A percentile compares a stretch with the other conserved stretches of the same genome.
Conservation (phyloP, 2,888 invertebrate genomes). For the Drosophila nr. fundita region DNA sequence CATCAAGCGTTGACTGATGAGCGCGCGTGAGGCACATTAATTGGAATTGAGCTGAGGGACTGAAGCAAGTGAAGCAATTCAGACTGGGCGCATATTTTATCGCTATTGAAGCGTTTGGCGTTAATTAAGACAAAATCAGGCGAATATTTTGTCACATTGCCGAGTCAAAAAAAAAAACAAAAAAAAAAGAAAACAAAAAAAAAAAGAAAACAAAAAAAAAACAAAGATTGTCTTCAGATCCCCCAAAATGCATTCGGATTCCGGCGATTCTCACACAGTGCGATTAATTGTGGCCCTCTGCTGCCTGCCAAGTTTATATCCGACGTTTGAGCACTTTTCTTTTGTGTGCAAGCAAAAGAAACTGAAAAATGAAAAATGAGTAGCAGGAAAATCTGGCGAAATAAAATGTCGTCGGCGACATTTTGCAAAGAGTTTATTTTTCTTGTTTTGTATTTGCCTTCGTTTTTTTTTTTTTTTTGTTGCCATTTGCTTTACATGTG, state of each 20-base stretch:
- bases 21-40: constrained; percentile 80
- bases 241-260: constrained; percentile 20
- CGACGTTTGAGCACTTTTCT: constrained; percentile 10
- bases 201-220: too few species aligned
- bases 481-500: constrained; percentile 34
- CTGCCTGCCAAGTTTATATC: constrained; percentile 57
- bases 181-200: neutral
- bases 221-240: neutral
- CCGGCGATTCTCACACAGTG: constrained; percentile 39
- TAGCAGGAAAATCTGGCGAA: constrained; percentile 83
- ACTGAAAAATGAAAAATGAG: constrained; percentile 84
- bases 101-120: constrained; percentile 84
- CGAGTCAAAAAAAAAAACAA: constrained; percentile 21
- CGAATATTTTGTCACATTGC: constrained; percentile 83
- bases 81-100: constrained; percentile 82
- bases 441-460: constrained; percentile 7
- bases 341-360: constrained; percentile 56
- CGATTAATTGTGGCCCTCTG: constrained; percentile 79
- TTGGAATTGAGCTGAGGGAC: constrained; percentile 71
- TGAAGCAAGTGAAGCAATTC: constrained; percentile 31
- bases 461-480: constrained; percentile 11
- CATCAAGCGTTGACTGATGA: constrained; percentile 72
- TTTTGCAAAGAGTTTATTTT: constrained; percentile 75
- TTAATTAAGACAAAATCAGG: constrained; percentile 85
- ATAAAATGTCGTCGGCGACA: constrained; percentile 84